A percentile compares a stretch with the other conserved stretches of the same genome.
Evolutionary conservation across 1,140 invertebrate genomes (phyloP).

Genomic region (Stegodyphus mimosarum): DNA sequence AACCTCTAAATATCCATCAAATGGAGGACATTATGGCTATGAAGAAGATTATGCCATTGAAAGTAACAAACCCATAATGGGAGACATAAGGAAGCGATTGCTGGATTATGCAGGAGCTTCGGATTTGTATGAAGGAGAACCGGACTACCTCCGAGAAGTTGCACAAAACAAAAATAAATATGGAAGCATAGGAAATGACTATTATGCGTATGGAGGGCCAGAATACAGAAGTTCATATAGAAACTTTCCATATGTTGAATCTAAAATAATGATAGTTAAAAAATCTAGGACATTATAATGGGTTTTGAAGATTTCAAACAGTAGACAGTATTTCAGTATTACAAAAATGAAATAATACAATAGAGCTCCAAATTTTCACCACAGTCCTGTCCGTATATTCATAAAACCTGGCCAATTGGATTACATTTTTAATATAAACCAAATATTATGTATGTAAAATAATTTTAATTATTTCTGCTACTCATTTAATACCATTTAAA

Average conservation of each 20-base stretch:
- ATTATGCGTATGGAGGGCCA: constrained; percentile 24
- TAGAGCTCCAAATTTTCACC: too few species aligned
- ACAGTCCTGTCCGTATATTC: too few species aligned
- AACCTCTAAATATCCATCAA: background rate
- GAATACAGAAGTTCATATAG: constrained; percentile 39
- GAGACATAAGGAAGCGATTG: constrained; percentile 47
- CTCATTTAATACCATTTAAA: too few species aligned
- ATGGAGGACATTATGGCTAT: constrained; percentile 8
- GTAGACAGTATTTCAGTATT: too few species aligned
- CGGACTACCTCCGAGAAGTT: constrained; percentile 45
- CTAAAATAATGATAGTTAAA: constrained; percentile 30
- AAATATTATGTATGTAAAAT: too few species aligned
- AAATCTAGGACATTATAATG: background rate
- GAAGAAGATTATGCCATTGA: constrained; percentile 39
- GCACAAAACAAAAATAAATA: constrained; percentile 43
- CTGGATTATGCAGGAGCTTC: constrained; percentile 47
- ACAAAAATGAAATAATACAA: too few species aligned
- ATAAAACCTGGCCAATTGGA: too few species aligned
- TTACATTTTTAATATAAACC: too few species aligned
- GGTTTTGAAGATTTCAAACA: background rate
- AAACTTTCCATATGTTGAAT: constrained; percentile 48
- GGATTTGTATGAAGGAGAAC: constrained; percentile 44
- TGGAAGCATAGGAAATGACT: constrained; percentile 42
- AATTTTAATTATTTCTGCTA: too few species aligned
- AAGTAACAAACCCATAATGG: constrained; percentile 43